Conservation (phyloP, 2,888 invertebrate species). For the Andrena trimmerana region DNA sequence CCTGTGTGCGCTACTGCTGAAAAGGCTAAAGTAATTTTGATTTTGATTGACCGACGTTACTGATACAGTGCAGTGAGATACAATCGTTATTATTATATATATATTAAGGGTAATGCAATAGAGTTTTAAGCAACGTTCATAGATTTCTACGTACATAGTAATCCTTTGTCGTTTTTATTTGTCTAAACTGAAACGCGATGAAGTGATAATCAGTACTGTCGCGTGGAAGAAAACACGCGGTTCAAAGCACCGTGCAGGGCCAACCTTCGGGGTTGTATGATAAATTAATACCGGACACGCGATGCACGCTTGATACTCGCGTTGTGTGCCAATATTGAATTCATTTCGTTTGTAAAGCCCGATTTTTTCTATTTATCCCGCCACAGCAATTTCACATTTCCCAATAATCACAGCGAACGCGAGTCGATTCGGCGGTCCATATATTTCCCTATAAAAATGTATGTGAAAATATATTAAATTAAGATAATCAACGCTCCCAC, state of each 20-base stretch:
- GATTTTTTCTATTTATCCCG: slow-evolving; percentile 10
- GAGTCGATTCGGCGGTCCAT: background rate
- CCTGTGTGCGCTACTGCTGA: too few relatives aligned
- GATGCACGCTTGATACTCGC: slow-evolving; percentile 31
- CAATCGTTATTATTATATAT: too few relatives aligned
- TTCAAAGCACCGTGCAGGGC: slow-evolving; percentile 15
- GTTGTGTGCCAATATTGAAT: slow-evolving; percentile 34
- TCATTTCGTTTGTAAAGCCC: background rate
- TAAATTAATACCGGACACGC: slow-evolving; percentile 46
- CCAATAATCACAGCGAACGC: background rate
- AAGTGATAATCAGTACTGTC: slow-evolving; percentile 22
- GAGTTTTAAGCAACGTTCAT: background rate
- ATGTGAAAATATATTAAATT: background rate
- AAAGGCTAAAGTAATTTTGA: too few relatives aligned
- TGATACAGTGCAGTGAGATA: too few relatives aligned
- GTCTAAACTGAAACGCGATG: background rate
- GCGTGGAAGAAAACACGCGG: slow-evolving; percentile 33
- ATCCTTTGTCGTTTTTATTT: background rate
- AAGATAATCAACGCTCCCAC: background rate
- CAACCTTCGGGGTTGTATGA: slow-evolving; percentile 36
- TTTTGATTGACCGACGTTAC: too few relatives aligned
- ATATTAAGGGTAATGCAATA: background rate
- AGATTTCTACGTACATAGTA: too few relatives aligned
- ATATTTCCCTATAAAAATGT: background rate
- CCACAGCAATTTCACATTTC: background rate